Evolutionary conservation across 2,113 vertebrate species (phyloP).

Genomic region (Malurus melanocephalus): DNA sequence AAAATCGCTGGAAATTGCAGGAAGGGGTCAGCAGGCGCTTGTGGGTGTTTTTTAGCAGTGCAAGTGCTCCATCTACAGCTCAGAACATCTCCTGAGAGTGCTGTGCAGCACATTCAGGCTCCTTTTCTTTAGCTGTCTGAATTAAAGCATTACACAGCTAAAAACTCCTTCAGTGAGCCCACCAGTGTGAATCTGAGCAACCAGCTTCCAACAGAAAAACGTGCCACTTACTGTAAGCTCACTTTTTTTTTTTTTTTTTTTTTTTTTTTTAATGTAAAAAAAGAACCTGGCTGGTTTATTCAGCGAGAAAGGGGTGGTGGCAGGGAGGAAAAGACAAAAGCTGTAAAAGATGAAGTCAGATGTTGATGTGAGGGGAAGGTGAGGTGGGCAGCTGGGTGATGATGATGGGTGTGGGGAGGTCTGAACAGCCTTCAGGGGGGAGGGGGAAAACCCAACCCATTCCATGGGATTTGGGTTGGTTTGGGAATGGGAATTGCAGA

Average conservation of each 20-base stretch:
- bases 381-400: neutral
- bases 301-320: neutral
- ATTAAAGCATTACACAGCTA: neutral
- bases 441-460: neutral
- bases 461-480: neutral
- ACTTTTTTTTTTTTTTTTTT: too few relatives aligned
- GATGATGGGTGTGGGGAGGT: too few relatives aligned
- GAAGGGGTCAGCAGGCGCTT: neutral
- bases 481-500: neutral
- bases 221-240: neutral
- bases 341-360: neutral
- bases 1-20: neutral
- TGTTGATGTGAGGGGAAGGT: neutral
- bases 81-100: neutral
- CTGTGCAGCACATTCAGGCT: too few relatives aligned
- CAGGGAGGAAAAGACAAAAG: neutral
- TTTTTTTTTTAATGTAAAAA: too few relatives aligned
- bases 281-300: neutral
- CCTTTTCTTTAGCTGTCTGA: neutral
- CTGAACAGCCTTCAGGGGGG: neutral
- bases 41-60: neutral
- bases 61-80: constrained; percentile 52
- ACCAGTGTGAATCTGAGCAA: neutral
- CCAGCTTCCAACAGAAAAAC: neutral
- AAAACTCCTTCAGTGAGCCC: neutral